phyloP scores from a whole-genome alignment of 2,797 vertebrate genomes.

The Emys orbicularis region DNA sequence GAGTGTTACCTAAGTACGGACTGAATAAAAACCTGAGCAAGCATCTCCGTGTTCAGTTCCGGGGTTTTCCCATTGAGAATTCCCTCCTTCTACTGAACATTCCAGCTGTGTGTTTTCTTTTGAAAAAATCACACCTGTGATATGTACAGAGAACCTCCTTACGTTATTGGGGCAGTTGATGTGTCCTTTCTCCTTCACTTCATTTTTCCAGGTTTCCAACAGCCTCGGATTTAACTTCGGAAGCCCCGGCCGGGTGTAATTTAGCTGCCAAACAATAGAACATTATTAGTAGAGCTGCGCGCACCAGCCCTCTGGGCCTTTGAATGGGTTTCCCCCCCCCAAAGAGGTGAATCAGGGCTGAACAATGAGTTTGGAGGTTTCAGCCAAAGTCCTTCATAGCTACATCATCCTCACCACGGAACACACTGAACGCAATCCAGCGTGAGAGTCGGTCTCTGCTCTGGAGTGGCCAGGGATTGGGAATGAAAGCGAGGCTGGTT shows the following conservation, averaged over 20 bases:
- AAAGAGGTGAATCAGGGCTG: not conserved
- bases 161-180: conserved; percentile 96
- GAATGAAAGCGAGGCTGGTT: not conserved
- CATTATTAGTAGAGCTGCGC: conserved; percentile 26
- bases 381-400: too few relatives aligned
- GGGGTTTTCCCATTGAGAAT: not conserved
- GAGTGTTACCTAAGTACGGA: not conserved
- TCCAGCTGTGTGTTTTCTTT: not conserved
- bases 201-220: conserved; percentile 94
- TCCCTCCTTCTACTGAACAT: not conserved
- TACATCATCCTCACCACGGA: not conserved
- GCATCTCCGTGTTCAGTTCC: not conserved
- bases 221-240: conserved; percentile 92
- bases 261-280: conserved; percentile 85
- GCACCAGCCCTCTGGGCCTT: rapidly evolving
- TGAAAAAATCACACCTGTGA: rapidly evolving
- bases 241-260: conserved; percentile 96
- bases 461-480: rapidly evolving
- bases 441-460: not conserved
- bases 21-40: rapidly evolving
- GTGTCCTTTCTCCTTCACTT: conserved; percentile 97
- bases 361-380: not conserved
- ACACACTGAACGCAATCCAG: rapidly evolving
- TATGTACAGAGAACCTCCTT: conserved; percentile 59
- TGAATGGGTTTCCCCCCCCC: not conserved